phyloP scores from a whole-genome alignment of 1,140 invertebrate species.

The Camponotus floridanus region DNA sequence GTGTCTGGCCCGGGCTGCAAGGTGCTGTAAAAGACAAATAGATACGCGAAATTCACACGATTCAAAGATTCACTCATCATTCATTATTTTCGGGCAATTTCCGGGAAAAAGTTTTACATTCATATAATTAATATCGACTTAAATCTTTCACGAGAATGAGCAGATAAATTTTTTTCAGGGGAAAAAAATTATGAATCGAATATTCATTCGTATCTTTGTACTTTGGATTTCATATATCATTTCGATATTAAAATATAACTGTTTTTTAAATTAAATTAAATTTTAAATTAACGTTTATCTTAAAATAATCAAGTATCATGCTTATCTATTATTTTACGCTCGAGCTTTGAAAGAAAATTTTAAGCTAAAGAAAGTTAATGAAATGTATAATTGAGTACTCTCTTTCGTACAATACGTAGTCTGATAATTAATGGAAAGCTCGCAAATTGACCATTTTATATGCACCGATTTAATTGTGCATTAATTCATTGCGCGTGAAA shows the following conservation, averaged over 20 bases:
- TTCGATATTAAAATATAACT: background rate
- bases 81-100: background rate
- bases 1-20: slow-evolving; percentile 92
- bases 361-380: background rate
- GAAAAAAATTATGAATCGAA: background rate
- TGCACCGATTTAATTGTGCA: background rate
- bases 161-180: background rate
- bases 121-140: background rate
- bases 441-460: slow-evolving; percentile 12
- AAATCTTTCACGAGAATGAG: background rate
- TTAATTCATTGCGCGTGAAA: background rate
- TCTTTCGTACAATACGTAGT: background rate
- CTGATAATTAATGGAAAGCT: no score
- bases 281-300: background rate
- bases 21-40: slow-evolving; percentile 88
- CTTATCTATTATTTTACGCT: background rate
- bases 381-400: background rate
- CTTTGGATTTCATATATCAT: slow-evolving; percentile 6
- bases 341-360: background rate
- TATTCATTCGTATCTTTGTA: background rate
- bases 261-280: background rate
- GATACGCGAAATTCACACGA: background rate
- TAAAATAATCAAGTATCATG: background rate
- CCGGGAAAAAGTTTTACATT: background rate
- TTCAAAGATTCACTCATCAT: background rate